These are phyloP conservation scores for Monoplex corrugatus DNA, from an alignment of 2,888 invertebrate species.

Conservation along the genomic window DNA sequence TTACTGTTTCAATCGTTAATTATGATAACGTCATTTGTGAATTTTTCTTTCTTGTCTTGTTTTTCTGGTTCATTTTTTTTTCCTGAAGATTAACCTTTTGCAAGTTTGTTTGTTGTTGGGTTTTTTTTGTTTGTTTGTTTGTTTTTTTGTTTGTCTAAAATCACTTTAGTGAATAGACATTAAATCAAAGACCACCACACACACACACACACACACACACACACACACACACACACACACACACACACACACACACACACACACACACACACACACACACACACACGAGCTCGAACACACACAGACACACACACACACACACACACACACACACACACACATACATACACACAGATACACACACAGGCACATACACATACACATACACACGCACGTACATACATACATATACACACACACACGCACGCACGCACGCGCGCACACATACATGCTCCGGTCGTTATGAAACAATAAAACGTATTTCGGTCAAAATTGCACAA, in stretches of 20 bases:
- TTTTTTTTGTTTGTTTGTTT: too few relatives aligned
- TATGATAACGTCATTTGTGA: too few relatives aligned
- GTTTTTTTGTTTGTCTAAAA: not conserved
- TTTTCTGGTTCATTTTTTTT: not conserved
- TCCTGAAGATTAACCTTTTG: not conserved
- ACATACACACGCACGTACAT: conserved; percentile 13
- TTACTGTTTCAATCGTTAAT: too few relatives aligned
- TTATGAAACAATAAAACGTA: too few relatives aligned
- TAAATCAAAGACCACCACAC: not conserved
- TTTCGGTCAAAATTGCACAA: too few relatives aligned
- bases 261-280: conserved; percentile 21
- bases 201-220: conserved; percentile 16
- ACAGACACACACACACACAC: conserved; percentile 15
- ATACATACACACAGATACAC: not conserved
- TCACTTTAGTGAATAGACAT: not conserved
- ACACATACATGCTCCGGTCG: not conserved
- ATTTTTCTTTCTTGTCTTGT: not conserved
- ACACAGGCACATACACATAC: not conserved
- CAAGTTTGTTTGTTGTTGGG: not conserved
- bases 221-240: not conserved
- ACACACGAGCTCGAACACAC: not conserved
- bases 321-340: conserved; percentile 16
- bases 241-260: conserved; percentile 19
- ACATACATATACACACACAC: conserved; percentile 7
- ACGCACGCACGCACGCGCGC: not conserved